Evolutionary conservation across 2,888 invertebrate genomes (phyloP).

Genomic region (Metacarcinus magister): DNA sequence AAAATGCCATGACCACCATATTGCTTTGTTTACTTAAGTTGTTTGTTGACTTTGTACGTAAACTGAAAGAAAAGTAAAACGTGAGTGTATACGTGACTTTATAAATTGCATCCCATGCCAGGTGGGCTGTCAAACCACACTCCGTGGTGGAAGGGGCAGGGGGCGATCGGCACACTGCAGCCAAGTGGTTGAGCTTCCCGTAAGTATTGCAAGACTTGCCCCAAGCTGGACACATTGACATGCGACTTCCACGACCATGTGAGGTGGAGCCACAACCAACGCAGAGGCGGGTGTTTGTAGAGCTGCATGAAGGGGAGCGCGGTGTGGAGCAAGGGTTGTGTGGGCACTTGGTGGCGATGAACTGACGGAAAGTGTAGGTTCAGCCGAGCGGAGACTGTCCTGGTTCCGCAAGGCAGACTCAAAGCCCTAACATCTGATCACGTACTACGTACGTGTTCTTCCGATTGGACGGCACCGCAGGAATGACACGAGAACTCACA

Average conservation of each 20-base stretch:
- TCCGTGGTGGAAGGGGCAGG: neutral
- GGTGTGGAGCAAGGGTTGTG: neutral
- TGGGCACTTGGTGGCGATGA: neutral
- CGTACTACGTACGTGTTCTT: neutral
- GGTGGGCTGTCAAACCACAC: neutral
- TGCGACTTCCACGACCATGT: neutral
- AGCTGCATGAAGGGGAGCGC: neutral
- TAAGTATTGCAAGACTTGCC: neutral
- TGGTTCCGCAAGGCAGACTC: neutral
- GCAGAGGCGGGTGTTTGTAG: neutral
- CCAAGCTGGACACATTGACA: neutral
- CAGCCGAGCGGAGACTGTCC: neutral
- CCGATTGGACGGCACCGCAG: neutral
- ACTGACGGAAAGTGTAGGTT: neutral
- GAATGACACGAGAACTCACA: neutral
- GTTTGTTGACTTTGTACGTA: too few relatives aligned
- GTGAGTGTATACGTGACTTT: too few relatives aligned
- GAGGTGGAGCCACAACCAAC: constrained; percentile 34
- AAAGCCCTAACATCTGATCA: neutral
- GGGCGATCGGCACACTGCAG: neutral
- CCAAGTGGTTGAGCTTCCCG: constrained; percentile 8
- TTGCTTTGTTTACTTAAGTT: too few relatives aligned
- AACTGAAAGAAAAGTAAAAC: too few relatives aligned
- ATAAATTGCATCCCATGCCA: neutral
- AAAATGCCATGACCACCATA: too few relatives aligned